Conservation (phyloP, 2,113 vertebrate species). For the Istiophorus platypterus region DNA sequence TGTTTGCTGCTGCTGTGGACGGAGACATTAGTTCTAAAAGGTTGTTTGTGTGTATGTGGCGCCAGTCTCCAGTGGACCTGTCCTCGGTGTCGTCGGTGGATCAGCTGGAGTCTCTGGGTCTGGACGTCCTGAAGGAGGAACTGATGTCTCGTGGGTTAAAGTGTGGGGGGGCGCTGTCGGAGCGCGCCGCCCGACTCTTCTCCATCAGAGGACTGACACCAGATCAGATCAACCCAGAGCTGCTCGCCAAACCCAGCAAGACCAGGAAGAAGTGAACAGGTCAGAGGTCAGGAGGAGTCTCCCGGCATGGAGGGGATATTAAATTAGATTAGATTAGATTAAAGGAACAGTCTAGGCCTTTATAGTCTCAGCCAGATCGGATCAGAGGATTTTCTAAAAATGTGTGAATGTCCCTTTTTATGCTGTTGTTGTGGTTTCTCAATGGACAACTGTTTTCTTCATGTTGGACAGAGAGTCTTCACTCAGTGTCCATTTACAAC, state of each 20-base stretch:
- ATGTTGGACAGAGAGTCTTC: no score
- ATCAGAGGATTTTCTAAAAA: no score
- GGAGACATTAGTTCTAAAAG: no score
- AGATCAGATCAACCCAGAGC: slow-evolving; percentile 86
- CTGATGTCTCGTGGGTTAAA: slow-evolving; percentile 89
- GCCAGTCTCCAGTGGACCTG: neutral
- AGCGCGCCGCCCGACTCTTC: slow-evolving; percentile 91
- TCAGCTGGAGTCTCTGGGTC: slow-evolving; percentile 89
- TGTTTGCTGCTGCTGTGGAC: no score
- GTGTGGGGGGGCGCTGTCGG: slow-evolving; percentile 92
- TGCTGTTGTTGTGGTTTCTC: neutral
- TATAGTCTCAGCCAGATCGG: no score
- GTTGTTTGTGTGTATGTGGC: no score
- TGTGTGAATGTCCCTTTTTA: no score
- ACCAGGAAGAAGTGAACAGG: slow-evolving; percentile 83
- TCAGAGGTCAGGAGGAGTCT: neutral
- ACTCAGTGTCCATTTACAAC: no score
- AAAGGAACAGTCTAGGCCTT: no score
- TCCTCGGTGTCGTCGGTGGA: neutral
- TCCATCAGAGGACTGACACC: slow-evolving; percentile 84
- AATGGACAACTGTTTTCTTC: no score
- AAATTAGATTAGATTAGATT: no score
- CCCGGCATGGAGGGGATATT: no score
- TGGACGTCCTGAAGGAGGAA: slow-evolving; percentile 90
- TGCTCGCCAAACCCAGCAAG: slow-evolving; percentile 89